A percentile compares a stretch with the other conserved stretches of the same genome.
Conservation (phyloP, 1,140 invertebrate genomes). For the Dufourea novaeangliae region DNA sequence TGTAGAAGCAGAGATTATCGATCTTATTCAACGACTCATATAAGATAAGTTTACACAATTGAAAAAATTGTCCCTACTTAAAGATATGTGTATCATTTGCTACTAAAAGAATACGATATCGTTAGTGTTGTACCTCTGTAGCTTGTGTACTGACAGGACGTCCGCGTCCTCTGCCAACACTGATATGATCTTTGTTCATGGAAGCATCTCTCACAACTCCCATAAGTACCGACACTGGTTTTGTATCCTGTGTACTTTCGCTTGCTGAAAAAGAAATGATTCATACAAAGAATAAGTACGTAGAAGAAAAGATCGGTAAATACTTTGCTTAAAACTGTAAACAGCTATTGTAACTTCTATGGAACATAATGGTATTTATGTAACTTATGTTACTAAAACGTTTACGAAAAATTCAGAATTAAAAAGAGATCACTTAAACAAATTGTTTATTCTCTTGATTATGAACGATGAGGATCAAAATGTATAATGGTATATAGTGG, state of each 20-base stretch:
- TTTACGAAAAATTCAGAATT: too few relatives aligned
- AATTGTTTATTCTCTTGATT: too few relatives aligned
- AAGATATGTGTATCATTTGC: neutral
- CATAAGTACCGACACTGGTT: conserved; percentile 54
- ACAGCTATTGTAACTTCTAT: too few relatives aligned
- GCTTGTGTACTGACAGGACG: conserved; percentile 68
- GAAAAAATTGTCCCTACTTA: conserved; percentile 5
- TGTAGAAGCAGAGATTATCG: neutral
- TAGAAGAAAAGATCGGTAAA: too few relatives aligned
- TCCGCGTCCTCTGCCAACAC: conserved; percentile 63
- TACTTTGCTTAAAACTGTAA: too few relatives aligned
- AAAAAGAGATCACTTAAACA: too few relatives aligned
- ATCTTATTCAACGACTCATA: neutral
- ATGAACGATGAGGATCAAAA: too few relatives aligned
- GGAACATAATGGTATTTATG: too few relatives aligned
- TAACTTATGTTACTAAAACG: too few relatives aligned
- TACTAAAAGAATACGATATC: conserved; percentile 21
- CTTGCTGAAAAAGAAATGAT: conserved; percentile 37
- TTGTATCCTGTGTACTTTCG: conserved; percentile 62
- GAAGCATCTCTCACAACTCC: conserved; percentile 70
- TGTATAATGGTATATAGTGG: too few relatives aligned
- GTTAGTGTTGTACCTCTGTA: conserved; percentile 77
- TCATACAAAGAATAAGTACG: too few relatives aligned
- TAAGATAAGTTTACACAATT: neutral
- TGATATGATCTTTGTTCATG: conserved; percentile 57